Percentiles rank a stretch among this genome's conserved stretches.
phyloP scores from a whole-genome alignment of 2,888 invertebrate species.

The Sylvicola cinctus region DNA sequence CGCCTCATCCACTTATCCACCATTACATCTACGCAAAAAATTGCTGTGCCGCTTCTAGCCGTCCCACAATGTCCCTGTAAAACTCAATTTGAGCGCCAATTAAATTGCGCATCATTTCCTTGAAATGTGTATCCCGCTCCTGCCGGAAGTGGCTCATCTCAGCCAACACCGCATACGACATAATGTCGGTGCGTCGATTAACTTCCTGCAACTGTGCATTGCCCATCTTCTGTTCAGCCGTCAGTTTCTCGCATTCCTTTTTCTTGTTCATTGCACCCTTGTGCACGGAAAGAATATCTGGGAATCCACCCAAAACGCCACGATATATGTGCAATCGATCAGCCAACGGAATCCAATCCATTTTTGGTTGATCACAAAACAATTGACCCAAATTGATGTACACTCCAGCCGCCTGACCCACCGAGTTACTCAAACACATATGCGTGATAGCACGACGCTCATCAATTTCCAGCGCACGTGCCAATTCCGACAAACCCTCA shows the following conservation, averaged over 20 bases:
- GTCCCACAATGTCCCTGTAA: conserved; percentile 65
- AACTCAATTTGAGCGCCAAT: conserved; percentile 77
- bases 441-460: conserved; percentile 40
- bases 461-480: conserved; percentile 65
- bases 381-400: conserved; percentile 77
- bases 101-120: conserved; percentile 66
- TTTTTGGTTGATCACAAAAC: conserved; percentile 76
- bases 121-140: conserved; percentile 70
- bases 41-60: conserved; percentile 38
- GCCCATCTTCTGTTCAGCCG: conserved; percentile 63
- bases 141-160: conserved; percentile 86
- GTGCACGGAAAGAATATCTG: conserved; percentile 75
- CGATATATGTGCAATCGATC: conserved; percentile 88
- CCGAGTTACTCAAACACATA: conserved; percentile 53
- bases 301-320: conserved; percentile 76
- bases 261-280: conserved; percentile 78
- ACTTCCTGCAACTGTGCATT: conserved; percentile 62
- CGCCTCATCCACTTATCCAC: background rate
- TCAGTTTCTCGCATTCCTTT: conserved; percentile 67
- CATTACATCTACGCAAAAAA: conserved; percentile 19
- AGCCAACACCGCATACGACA: conserved; percentile 82
- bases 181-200: conserved; percentile 65
- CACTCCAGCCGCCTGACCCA: conserved; percentile 70
- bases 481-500: conserved; percentile 64
- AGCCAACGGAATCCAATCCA: conserved; percentile 75